Evolutionary conservation across 1,140 invertebrate genomes (phyloP), one percentile per base, ranked within the genome.

Genomic region (Trigoniulus corallinus): DNA sequence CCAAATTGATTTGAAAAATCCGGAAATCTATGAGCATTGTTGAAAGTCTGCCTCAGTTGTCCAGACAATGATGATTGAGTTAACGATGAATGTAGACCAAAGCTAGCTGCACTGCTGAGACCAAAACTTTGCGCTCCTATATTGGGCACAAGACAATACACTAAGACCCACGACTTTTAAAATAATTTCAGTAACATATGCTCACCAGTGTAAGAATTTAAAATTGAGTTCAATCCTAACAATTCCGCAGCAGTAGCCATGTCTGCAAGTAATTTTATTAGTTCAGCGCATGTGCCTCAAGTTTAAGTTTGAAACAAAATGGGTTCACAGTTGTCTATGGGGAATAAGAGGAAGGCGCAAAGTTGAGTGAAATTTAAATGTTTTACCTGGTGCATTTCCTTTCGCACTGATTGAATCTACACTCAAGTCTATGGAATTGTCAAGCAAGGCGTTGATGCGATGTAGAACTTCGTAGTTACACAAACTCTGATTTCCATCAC

Each of bases 231-330:
- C 37, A 74, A 58, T 29, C 71, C 72, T 41, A 75, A 66, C 51
- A 74, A 59, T 58, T 74, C 72, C 41, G 69, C 63, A 53, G 74
- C 70, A 7, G 70, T 70, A 59, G 71, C 46, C 48, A 61, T 62
- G 50, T 15, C 24, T 47, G 48, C 49, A 50, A 53, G 10, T 25
- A 25, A 34, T 34, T 29, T 29, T 23, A 51, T 43, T 43, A 45
- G 46, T 51, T 22, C 47, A 41, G 18, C 37, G 41, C 22, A 29
- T 26, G 25, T 26, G 25, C n/a, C 27, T 45, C 34, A 49, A 53
- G 44, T 37, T 48, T 53, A 48, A 23, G 54, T 52, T 23, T 43
- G 41, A 43, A 39, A 46, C 20, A n/a, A n/a, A n/a, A n/a, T n/a
- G n/a, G n/a, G n/a, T n/a, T n/a, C n/a, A n/a, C n/a, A n/a, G n/a